Evolutionary conservation across 2,797 vertebrate genomes (phyloP), one percentile per base, ranked within the genome.

Genomic region (Oceanodroma leucorhoa): DNA sequence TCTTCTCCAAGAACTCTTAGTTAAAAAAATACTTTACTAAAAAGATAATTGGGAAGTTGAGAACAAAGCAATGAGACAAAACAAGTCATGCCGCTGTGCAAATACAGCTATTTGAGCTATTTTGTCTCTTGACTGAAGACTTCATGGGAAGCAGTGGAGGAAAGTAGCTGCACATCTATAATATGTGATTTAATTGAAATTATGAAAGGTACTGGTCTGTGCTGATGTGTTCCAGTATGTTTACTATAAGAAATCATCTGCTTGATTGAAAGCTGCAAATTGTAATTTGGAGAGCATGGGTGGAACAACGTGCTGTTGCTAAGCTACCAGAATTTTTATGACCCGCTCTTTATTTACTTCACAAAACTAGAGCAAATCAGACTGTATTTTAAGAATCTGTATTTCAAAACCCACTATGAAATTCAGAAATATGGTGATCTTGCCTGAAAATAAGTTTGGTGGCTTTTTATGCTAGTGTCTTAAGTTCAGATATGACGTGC

Each of bases 401-500:
- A 6, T 64, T 65, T 84, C 54, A 76, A 34, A 87, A 14, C 32
- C 17, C 4, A 3, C 40, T 53, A 0, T 45, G 62, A 36, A 65
- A 62, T 72, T 76, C 14, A 45, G 18, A 62, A 64, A 67, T 75
- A 40, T 26, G 26, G 9, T 45, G 17, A 8, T 70, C 19, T 55
- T 70, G 14, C 16, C 53, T 81, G 66, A 69, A 83, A 80, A 64
- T 38, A 78, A 72, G 36, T 72, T 58, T 26, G 23, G 16, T 82
- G 21, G 12, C 23, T 71, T 94, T 83, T 81, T 30, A 9, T 29
- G 14, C 64, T 27, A 13, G 3, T 38, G 19, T 27, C 48, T 87
- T n/a, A 26, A 18, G 18, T 78, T 78, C 0, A 6, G 34, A 6
- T 73, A 2, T 17, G n/a, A 29, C 0, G 0, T 0, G 2, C 21